Percentiles rank a stretch among this genome's conserved stretches.
phyloP scores from a whole-genome alignment of 2,888 invertebrate species.

The Ophraella communa region DNA sequence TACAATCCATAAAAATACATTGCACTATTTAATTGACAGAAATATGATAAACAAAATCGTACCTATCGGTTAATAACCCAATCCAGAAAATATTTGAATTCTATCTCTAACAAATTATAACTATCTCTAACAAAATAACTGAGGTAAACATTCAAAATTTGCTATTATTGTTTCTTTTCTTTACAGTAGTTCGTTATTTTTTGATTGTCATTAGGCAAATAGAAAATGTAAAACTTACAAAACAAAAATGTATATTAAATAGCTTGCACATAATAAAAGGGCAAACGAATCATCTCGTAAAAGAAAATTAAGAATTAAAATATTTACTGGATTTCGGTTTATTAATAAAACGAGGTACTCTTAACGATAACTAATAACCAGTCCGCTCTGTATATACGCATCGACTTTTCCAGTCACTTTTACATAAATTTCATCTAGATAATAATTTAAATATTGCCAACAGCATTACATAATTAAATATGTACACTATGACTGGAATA shows the following conservation, averaged over 20 bases:
- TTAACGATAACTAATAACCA: conserved; percentile 30
- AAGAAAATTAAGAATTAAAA: neutral
- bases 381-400: conserved; percentile 49
- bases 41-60: conserved; percentile 2
- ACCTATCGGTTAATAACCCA: neutral
- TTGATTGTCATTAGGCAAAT: no score
- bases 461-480: conserved; percentile 51
- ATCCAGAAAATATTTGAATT: neutral
- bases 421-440: conserved; percentile 49
- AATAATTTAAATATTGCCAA: conserved; percentile 57
- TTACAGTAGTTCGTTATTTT: no score
- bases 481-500: conserved; percentile 58
- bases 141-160: no score
- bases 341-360: neutral
- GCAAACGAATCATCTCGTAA: neutral
- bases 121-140: no score
- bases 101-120: no score
- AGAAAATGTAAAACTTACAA: neutral
- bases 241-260: neutral
- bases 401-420: conserved; percentile 56
- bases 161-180: no score
- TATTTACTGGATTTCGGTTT: neutral
- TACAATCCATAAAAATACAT: conserved; percentile 12
- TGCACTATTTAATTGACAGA: conserved; percentile 24
- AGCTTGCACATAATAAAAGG: neutral